Conservation (phyloP, 2,113 vertebrate species). For the Larimichthys crocea region DNA sequence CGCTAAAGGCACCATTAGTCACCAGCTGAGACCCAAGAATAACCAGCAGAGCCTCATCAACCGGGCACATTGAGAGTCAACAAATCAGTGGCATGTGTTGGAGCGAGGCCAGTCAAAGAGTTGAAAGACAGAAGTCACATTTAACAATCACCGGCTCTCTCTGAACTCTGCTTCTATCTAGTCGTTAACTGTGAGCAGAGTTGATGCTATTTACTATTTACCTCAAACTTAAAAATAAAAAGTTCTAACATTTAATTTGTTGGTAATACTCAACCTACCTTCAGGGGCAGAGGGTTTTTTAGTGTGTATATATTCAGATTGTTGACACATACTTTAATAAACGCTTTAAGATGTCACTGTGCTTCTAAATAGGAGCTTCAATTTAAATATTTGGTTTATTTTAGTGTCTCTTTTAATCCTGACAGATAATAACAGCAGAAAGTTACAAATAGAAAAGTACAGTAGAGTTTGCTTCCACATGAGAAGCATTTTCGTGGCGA, state of each 20-base stretch:
- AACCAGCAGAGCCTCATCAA: not conserved
- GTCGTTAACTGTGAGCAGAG: no score
- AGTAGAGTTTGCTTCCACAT: not conserved
- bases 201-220: no score
- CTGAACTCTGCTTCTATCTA: no score
- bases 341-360: not conserved
- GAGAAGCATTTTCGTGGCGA: not conserved
- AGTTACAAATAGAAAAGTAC: not conserved
- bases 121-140: no score
- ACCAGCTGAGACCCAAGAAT: not conserved
- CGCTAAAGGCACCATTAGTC: not conserved
- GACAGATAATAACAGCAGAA: not conserved
- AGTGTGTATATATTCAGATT: no score
- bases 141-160: no score
- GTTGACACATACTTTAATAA: not conserved
- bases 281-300: no score
- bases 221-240: not conserved
- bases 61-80: not conserved
- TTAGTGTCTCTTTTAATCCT: not conserved
- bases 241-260: not conserved
- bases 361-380: not conserved
- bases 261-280: not conserved
- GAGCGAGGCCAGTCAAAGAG: not conserved
- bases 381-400: no score
- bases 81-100: not conserved